Percentiles rank a stretch among this genome's conserved stretches.
These are phyloP conservation scores for Bagarius yarrelli DNA, from an alignment of 2,113 vertebrate genomes.

Conservation along the genomic window DNA sequence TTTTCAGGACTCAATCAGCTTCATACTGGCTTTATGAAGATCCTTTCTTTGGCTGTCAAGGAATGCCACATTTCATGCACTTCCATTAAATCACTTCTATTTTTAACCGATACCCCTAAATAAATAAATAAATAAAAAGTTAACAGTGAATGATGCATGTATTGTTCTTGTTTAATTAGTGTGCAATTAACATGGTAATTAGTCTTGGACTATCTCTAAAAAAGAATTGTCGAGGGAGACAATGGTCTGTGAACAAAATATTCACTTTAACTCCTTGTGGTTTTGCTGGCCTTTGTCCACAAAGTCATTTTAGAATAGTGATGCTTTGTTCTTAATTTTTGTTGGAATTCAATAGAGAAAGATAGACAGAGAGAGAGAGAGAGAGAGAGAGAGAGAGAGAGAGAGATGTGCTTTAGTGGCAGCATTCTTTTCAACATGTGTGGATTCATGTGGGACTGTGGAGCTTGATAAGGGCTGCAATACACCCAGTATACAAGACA, in stretches of 20 bases:
- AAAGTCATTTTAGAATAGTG: conserved; percentile 4
- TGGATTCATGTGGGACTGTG: conserved; percentile 43
- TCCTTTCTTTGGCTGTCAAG: conserved; percentile 2
- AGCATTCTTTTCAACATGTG: conserved; percentile 31
- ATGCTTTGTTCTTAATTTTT: conserved; percentile 9
- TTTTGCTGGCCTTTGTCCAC: conserved; percentile 8
- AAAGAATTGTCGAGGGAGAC: conserved; percentile 35
- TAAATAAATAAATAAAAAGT: conserved; percentile 41
- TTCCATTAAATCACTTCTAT: conserved; percentile 16
- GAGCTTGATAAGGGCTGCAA: conserved; percentile 24
- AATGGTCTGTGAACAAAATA: conserved; percentile 15
- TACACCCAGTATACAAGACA: conserved; percentile 39
- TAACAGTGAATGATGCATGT: conserved; percentile 38
- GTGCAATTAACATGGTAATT: conserved; percentile 54
- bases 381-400: background rate
- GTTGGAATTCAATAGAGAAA: conserved; percentile 6
- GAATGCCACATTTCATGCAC: conserved; percentile 9
- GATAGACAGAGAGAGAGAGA: conserved; percentile 6
- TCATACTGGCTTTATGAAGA: conserved; percentile 9
- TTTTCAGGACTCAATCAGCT: background rate
- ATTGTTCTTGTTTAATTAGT: conserved; percentile 45
- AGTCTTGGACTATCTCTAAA: conserved; percentile 38
- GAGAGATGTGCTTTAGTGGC: background rate
- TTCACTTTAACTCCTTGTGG: conserved; percentile 12
- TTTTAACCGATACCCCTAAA: conserved; percentile 19